phyloP scores from a whole-genome alignment of 2,888 invertebrate genomes.

The Mongoloraphidia duomilia region DNA sequence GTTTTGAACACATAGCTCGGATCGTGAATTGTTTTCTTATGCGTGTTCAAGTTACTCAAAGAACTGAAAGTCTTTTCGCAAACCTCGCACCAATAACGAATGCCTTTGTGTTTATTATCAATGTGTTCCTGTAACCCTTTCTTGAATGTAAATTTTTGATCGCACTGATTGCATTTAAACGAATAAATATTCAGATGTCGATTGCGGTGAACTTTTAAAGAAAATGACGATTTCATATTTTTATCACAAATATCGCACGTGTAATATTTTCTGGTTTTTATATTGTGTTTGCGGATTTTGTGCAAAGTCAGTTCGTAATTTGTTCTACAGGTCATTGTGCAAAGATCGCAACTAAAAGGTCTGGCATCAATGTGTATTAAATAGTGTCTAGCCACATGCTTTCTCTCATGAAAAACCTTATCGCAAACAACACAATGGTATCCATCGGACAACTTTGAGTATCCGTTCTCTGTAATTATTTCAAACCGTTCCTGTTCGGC shows the following conservation, averaged over 20 bases:
- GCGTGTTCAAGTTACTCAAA: not conserved
- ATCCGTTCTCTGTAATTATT: too few relatives aligned
- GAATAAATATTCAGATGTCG: constrained; percentile 14
- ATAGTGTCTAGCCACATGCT: too few relatives aligned
- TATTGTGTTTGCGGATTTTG: too few relatives aligned
- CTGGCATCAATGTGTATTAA: too few relatives aligned
- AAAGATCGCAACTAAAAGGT: too few relatives aligned
- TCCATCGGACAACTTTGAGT: too few relatives aligned
- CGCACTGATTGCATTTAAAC: constrained; percentile 31
- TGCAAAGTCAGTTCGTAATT: too few relatives aligned
- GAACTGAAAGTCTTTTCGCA: constrained; percentile 33
- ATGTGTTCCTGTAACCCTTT: constrained; percentile 32
- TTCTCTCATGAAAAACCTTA: too few relatives aligned
- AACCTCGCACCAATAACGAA: constrained; percentile 33
- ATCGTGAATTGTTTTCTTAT: not conserved
- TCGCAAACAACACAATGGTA: too few relatives aligned
- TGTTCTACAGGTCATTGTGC: too few relatives aligned
- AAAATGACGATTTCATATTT: constrained; percentile 17
- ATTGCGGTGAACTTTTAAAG: constrained; percentile 11
- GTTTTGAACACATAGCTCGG: not conserved
- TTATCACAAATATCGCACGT: constrained; percentile 30
- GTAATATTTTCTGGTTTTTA: constrained; percentile 21
- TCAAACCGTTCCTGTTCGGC: too few relatives aligned
- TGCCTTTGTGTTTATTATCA: constrained; percentile 27
- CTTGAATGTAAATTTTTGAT: constrained; percentile 29